Conservation (phyloP, 1,140 invertebrate genomes). For the Sweltsa coloradensis region DNA sequence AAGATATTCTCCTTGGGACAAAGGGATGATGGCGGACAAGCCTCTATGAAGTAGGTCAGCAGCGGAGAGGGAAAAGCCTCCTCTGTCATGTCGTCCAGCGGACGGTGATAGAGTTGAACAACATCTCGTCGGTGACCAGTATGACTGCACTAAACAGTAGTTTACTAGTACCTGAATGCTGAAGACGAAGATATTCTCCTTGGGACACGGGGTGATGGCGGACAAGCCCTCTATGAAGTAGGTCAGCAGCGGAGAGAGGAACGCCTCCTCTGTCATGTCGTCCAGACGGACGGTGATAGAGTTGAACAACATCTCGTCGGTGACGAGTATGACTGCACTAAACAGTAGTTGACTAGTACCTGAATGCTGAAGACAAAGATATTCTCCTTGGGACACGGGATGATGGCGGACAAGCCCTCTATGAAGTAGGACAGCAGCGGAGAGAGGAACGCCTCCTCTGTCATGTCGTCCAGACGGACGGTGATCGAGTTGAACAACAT, state of each 20-base stretch:
- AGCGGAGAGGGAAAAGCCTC: conserved; percentile 87
- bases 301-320: conserved; percentile 88
- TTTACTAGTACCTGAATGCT: conserved; percentile 78
- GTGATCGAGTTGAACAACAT: conserved; percentile 94
- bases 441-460: conserved; percentile 83
- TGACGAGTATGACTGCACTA: no score
- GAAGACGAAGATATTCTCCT: conserved; percentile 88
- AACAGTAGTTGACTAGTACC: no score
- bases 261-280: conserved; percentile 86
- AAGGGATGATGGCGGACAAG: conserved; percentile 79
- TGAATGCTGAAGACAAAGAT: conserved; percentile 90
- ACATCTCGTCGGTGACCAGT: conserved; percentile 92
- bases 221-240: conserved; percentile 88
- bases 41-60: conserved; percentile 79
- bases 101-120: conserved; percentile 90
- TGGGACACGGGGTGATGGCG: conserved; percentile 81
- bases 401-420: conserved; percentile 82
- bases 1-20: conserved; percentile 88
- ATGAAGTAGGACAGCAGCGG: conserved; percentile 80
- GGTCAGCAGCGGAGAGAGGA: conserved; percentile 78
- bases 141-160: no score
- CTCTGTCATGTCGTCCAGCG: conserved; percentile 86
- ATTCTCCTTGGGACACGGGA: conserved; percentile 84
- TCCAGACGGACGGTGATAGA: conserved; percentile 88
- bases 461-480: conserved; percentile 86